phyloP scores from a whole-genome alignment of 2,797 vertebrate species.

The Phrynocephalus forsythii region DNA sequence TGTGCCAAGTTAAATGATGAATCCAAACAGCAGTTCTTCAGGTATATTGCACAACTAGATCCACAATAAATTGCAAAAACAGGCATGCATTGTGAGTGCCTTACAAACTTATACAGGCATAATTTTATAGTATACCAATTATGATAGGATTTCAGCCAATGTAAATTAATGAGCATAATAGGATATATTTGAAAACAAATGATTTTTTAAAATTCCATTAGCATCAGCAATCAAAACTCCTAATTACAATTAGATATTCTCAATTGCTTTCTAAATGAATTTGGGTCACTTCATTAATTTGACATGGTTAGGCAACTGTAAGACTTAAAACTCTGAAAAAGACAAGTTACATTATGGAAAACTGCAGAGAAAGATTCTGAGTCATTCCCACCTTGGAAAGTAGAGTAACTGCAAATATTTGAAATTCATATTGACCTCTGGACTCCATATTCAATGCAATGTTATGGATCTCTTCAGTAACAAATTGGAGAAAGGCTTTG shows the following conservation, averaged over 20 bases:
- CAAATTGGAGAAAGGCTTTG: not conserved
- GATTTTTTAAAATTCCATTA: slow-evolving; percentile 58
- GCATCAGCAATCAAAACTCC: slow-evolving; percentile 66
- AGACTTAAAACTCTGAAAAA: slow-evolving; percentile 60
- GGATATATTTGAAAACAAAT: slow-evolving; percentile 46
- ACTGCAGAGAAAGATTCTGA: slow-evolving; percentile 7
- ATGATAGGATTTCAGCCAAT: too few relatives aligned
- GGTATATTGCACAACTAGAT: too few relatives aligned
- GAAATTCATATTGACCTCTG: slow-evolving; percentile 1
- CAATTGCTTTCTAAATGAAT: slow-evolving; percentile 71
- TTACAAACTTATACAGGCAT: too few relatives aligned
- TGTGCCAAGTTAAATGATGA: too few relatives aligned
- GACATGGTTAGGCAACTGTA: slow-evolving; percentile 55
- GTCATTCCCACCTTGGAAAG: not conserved
- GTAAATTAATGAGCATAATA: slow-evolving; percentile 15
- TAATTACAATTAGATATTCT: slow-evolving; percentile 71
- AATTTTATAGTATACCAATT: too few relatives aligned
- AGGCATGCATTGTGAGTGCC: too few relatives aligned
- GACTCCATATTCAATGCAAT: not conserved
- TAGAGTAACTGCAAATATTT: not conserved
- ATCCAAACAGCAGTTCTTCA: too few relatives aligned
- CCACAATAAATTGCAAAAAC: too few relatives aligned
- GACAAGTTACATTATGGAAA: slow-evolving; percentile 41
- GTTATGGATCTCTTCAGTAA: not conserved
- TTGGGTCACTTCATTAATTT: slow-evolving; percentile 70